phyloP scores from a whole-genome alignment of 2,797 vertebrate species.

The Coranthus polyacanthus region DNA sequence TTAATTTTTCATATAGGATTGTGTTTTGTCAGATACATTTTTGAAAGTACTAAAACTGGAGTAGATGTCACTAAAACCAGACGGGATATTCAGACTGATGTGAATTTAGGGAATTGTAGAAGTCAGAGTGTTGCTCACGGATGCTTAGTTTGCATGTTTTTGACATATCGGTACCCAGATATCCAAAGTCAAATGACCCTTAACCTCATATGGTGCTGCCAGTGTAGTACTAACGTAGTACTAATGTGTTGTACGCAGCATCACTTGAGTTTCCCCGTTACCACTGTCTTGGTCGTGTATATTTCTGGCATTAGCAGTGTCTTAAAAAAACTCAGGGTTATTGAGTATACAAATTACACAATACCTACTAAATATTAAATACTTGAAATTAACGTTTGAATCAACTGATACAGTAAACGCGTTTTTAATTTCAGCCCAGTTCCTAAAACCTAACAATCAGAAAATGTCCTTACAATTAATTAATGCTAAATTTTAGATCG shows the following conservation, averaged over 20 bases:
- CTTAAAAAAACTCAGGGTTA: conserved; percentile 52
- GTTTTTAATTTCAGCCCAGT: conserved; percentile 3
- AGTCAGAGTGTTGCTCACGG: background rate
- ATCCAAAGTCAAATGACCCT: conserved; percentile 2
- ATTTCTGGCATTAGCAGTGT: conserved; percentile 10
- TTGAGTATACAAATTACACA: conserved; percentile 19
- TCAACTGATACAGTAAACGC: background rate
- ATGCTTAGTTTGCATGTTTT: conserved; percentile 15
- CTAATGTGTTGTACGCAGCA: too few species aligned
- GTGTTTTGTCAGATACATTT: conserved; percentile 16
- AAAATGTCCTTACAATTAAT: background rate
- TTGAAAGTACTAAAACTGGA: background rate
- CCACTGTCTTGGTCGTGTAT: conserved; percentile 12
- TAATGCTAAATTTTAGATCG: background rate
- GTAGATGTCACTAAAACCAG: background rate
- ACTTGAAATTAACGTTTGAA: conserved; percentile 25
- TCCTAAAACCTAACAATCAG: background rate
- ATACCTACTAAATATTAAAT: conserved; percentile 25
- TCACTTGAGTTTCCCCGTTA: conserved; percentile 9
- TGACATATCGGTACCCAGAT: conserved; percentile 9
- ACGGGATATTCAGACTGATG: conserved; percentile 10
- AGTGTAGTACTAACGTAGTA: too few species aligned
- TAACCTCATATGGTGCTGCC: conserved; percentile 15
- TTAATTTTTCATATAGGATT: conserved; percentile 24
- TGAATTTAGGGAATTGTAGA: background rate